Evolutionary conservation across 2,888 invertebrate genomes (phyloP), one percentile per base, ranked within the genome.

Genomic region (Ephialtes manifestator): DNA sequence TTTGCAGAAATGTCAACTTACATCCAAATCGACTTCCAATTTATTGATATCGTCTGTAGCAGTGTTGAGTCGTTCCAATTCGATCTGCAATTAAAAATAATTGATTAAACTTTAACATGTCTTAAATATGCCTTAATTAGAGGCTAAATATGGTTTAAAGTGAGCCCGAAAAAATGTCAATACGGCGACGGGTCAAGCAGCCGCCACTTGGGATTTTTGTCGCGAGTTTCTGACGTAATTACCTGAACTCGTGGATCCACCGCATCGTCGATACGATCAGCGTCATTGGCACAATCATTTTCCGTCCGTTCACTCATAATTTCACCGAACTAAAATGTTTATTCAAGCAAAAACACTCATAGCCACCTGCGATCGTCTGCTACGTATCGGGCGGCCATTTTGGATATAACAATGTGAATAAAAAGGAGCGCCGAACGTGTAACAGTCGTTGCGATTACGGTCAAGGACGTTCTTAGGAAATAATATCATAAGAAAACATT

Each of bases 1-100:
- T 8, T 7, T 39, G 35, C 8, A 39, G 67, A 83, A 74, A 43
- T 67, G 24, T 28, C 20, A 18, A 78, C 95, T 95, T 94, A 96
- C 96, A 94, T 98, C 98, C 90, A 98, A 95, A 94, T 98, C 98
- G 87, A 98, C 97, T 95, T 98, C 98, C 86, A 98, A 95, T 90
- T 97, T 96, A 94, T 98, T 98, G 91, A 98, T 98, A 94, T 98
- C 98, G 95, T 98, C 98, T 76, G 98, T 98, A 35, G 98, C 97
- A 90, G 97, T 97, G 94, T 98, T 98, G 84, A 98, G 95, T 91
- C 97, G 96, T 93, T 98, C 98, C 93, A 98, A 95, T 94, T 98
- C 98, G 91, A 97, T 96, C 97, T 97, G 94, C 65, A 93, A 93
- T 20, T 80, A 86, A 1, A 90, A 84, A 65, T 84, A 24, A 75